Evolutionary conservation across 2,113 vertebrate species (phyloP).

Genomic region (Argyrosomus japonicus): DNA sequence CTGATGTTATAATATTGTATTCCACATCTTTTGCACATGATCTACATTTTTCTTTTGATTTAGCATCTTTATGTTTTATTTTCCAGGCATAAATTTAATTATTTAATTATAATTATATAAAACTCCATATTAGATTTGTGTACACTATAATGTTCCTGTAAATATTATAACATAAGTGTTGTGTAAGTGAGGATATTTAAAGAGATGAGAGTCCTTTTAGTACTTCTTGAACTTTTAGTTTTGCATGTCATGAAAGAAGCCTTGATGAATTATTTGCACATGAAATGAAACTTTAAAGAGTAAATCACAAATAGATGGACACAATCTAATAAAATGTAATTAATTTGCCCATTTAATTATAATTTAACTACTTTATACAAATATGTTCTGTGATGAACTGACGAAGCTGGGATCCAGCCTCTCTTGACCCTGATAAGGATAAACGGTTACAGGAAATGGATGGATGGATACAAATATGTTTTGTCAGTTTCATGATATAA

Average conservation of each 20-base stretch:
- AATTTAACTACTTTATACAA: not conserved
- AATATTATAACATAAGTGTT: not conserved
- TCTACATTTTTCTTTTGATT: constrained; percentile 1
- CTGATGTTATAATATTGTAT: not conserved
- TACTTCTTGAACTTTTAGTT: not conserved
- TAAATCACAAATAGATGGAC: not conserved
- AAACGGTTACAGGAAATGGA: too few species aligned
- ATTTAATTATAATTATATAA: too few species aligned
- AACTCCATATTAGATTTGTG: not conserved
- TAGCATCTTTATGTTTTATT: not conserved
- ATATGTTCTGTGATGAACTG: too few species aligned
- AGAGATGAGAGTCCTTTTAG: not conserved
- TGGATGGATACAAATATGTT: too few species aligned
- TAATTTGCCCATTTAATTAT: too few species aligned
- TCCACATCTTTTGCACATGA: not conserved
- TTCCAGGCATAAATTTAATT: too few species aligned
- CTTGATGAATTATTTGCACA: not conserved
- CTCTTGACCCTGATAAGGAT: too few species aligned
- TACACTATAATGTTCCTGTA: not conserved
- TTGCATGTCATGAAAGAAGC: not conserved
- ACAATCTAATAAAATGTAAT: too few species aligned
- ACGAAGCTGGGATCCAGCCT: too few species aligned
- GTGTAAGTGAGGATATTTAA: not conserved
- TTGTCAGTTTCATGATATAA: not conserved
- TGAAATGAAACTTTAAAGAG: not conserved